Percentiles rank a stretch among this genome's conserved stretches.
Conservation (phyloP, 2,113 vertebrate genomes). For the Xiphias gladius region DNA sequence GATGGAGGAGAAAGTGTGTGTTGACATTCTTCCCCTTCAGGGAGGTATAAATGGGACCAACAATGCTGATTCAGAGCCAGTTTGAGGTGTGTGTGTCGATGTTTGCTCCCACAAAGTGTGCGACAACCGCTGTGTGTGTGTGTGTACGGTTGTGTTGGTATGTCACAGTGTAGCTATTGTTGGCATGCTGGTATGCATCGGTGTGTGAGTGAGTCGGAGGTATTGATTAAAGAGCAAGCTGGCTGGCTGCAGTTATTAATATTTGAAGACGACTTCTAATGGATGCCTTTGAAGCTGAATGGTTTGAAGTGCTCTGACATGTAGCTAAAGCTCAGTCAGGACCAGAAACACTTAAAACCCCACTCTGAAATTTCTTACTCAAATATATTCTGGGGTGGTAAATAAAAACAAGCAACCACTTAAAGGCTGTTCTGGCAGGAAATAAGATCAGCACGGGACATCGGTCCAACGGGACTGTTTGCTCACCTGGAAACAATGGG, state of each 20-base stretch:
- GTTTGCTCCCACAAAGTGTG: neutral
- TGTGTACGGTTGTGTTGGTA: slow-evolving; percentile 7
- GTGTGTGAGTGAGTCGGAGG: slow-evolving; percentile 32
- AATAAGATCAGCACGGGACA: neutral
- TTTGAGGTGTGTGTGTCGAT: slow-evolving; percentile 3
- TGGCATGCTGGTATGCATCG: slow-evolving; percentile 2
- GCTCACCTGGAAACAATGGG: too few relatives aligned
- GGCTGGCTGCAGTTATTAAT: slow-evolving; percentile 65
- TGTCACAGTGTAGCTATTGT: neutral
- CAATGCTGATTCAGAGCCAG: neutral
- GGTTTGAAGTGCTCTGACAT: slow-evolving; percentile 59
- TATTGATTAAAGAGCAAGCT: slow-evolving; percentile 58
- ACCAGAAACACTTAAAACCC: slow-evolving; percentile 31
- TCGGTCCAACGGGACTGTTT: neutral
- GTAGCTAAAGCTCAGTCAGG: slow-evolving; percentile 17
- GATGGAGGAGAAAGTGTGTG: neutral
- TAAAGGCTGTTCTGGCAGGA: neutral
- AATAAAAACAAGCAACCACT: neutral
- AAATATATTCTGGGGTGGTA: neutral
- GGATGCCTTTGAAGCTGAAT: slow-evolving; percentile 64
- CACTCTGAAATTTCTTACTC: neutral
- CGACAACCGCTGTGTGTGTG: neutral
- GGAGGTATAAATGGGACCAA: neutral
- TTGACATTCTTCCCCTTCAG: neutral
- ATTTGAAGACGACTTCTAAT: slow-evolving; percentile 61